Percentiles rank a stretch among this genome's conserved stretches.
Evolutionary conservation across 2,113 vertebrate genomes (phyloP).

Genomic region (Nycticebus coucang): DNA sequence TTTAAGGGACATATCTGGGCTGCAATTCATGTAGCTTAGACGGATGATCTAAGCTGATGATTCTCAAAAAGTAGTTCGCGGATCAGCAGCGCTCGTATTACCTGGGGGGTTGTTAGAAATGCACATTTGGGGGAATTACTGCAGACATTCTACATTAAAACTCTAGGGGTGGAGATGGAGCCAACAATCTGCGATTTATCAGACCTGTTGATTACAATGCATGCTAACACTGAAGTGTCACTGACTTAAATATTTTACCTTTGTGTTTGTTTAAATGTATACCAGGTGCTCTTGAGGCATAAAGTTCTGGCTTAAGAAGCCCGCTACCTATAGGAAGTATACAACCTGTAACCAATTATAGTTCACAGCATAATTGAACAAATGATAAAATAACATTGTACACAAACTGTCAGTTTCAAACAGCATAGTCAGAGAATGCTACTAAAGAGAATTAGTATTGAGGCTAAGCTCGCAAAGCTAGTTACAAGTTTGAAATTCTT

Average conservation of each 20-base stretch:
- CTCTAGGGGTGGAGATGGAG: neutral
- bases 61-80: neutral
- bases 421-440: neutral
- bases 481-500: neutral
- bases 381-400: neutral
- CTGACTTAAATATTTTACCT: neutral
- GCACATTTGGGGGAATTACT: neutral
- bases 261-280: neutral
- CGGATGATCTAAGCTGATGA: neutral
- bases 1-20: neutral
- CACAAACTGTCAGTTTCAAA: neutral
- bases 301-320: neutral
- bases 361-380: neutral
- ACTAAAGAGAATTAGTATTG: neutral
- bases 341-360: neutral
- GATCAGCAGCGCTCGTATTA: neutral
- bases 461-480: neutral
- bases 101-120: neutral
- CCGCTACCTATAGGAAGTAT: neutral
- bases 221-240: neutral
- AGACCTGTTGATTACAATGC: neutral
- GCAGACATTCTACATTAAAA: neutral
- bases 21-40: neutral
- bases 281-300: neutral
- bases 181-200: neutral